phyloP scores from a whole-genome alignment of 2,113 vertebrate species.

The Arenaria interpres region DNA sequence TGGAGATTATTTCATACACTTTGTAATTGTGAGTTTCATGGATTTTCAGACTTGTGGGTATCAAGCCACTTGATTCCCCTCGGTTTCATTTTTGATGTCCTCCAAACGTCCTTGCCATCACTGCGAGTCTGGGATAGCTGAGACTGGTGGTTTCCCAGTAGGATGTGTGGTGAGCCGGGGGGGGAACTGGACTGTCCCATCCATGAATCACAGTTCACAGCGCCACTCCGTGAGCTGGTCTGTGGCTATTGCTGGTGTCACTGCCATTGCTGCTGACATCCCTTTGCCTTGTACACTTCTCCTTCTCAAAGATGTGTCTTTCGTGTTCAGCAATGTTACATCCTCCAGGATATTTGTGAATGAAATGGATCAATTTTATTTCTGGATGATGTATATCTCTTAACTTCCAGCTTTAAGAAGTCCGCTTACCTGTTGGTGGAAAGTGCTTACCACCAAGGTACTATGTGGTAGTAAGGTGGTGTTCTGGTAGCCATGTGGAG shows the following conservation, averaged over 20 bases:
- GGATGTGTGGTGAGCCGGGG: background rate
- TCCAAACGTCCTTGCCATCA: background rate
- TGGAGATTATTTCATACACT: background rate
- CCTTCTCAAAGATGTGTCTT: background rate
- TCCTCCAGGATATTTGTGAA: background rate
- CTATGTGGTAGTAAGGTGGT: background rate
- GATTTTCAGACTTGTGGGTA: background rate
- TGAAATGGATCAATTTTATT: background rate
- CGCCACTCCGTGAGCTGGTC: background rate
- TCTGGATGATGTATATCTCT: background rate
- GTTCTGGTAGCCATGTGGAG: background rate
- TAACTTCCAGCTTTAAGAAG: background rate
- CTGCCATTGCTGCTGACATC: background rate
- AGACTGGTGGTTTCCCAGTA: background rate
- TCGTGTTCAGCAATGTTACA: background rate
- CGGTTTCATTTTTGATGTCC: background rate
- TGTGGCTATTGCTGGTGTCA: background rate
- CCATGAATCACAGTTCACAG: background rate
- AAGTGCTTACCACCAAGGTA: background rate
- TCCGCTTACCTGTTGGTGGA: background rate
- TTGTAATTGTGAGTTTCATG: background rate
- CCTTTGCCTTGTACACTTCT: background rate
- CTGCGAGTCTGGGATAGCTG: background rate
- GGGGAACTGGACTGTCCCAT: background rate
- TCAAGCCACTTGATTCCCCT: background rate